Evolutionary conservation across 1,140 invertebrate species (phyloP), one percentile per base, ranked within the genome.

Genomic region (Sinonovacula constricta): DNA sequence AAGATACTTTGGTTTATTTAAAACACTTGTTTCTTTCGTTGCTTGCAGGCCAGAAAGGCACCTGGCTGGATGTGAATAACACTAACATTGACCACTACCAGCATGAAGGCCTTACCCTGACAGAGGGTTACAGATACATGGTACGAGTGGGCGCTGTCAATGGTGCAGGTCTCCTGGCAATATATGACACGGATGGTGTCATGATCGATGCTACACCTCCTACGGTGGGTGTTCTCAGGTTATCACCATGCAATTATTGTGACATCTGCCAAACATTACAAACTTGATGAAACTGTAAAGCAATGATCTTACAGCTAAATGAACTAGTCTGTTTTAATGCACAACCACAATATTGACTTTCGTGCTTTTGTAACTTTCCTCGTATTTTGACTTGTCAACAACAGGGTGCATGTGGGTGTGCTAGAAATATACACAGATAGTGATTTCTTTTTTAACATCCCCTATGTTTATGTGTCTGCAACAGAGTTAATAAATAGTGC

Each of bases 131-230:
- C 30, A 62, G 28, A 51, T 78, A 78, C 49, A 69, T 34, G 26
- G 22, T 68, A 24, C 33, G 75, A 54, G 33, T 78, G 28, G 56
- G 31, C 0, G 75, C 54, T 51, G 57, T 59, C 0, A 78, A 78
- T 49, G 31, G 34, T 26, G 75, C 75, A 33, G 75, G 66, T 5
- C 56, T 78, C 12, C 10, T 69, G 10, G 34, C 75, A 12, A 65
- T 56, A 2, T 51, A 51, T 18, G 75, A 78, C 30, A 69, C 75
- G 24, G 39, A 76, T 76, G 74, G 75, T 3, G 67, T 78, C 7
- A 36, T 81, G 14, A 31, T 81, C 12, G 79, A 81, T 26, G 67
- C 24, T 10, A 72, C 75, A 7, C 80, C 80, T 72, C 80, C 80
- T 15, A 15, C 34, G 39, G 75, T 70, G 57, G 3, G 57, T 33